phyloP scores from a whole-genome alignment of 1,140 invertebrate species.

The Rhagoletis pomonella region DNA sequence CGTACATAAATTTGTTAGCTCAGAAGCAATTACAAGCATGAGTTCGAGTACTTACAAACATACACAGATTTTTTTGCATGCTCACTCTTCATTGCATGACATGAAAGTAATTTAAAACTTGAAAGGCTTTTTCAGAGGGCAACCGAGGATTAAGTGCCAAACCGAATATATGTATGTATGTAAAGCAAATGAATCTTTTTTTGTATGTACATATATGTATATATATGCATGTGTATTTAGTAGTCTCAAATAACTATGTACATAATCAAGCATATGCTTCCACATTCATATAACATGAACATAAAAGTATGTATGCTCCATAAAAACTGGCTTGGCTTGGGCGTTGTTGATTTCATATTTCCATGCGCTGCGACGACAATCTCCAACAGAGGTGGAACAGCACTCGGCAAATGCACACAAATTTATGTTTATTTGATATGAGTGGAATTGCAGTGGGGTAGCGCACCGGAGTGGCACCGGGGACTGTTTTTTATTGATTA shows the following conservation, averaged over 20 bases:
- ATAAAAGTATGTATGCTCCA: not conserved
- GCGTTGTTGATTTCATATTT: not conserved
- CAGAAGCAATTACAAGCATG: not conserved
- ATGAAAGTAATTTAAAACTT: constrained; percentile 32
- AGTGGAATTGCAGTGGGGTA: not conserved
- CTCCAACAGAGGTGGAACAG: not conserved
- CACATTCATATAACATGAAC: not conserved
- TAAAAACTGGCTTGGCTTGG: not conserved
- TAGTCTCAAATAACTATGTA: not conserved
- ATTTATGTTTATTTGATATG: not conserved
- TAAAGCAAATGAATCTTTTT: constrained; percentile 10
- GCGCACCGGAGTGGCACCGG: not conserved
- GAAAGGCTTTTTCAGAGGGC: constrained; percentile 23
- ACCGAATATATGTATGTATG: not conserved
- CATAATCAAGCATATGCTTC: not conserved
- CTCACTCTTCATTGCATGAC: constrained; percentile 10
- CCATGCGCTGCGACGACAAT: not conserved
- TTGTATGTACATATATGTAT: not conserved
- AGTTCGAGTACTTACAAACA: not conserved
- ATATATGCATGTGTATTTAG: not conserved
- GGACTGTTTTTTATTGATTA: not conserved
- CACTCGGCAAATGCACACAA: not conserved
- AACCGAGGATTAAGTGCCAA: not conserved
- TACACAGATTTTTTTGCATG: constrained; percentile 12
- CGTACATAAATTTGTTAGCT: not conserved